These are phyloP conservation scores for Pteronura brasiliensis DNA, from an alignment of 2,113 vertebrate species.

Conservation along the genomic window DNA sequence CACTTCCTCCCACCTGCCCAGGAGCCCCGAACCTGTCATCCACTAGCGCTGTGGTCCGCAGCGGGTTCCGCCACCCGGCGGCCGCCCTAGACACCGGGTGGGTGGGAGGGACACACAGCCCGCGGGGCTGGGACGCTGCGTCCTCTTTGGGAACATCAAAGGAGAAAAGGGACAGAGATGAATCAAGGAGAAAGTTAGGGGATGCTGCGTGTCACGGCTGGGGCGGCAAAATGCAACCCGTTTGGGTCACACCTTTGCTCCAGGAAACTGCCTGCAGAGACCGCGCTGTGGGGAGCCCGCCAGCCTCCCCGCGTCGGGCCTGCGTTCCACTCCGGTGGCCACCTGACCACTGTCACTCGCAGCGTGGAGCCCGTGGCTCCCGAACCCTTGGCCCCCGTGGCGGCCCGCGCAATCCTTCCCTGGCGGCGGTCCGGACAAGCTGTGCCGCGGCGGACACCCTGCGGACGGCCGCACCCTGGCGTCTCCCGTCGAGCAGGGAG, in stretches of 20 bases:
- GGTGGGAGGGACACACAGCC: neutral
- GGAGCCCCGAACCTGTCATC: neutral
- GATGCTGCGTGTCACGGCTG: neutral
- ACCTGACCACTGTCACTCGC: neutral
- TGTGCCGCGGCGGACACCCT: fast-evolving
- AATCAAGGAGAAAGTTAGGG: neutral
- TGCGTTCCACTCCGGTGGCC: neutral
- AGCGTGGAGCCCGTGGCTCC: neutral
- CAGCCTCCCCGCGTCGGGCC: neutral
- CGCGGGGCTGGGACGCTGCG: neutral
- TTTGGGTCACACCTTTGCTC: neutral
- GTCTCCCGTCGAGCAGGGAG: conserved; percentile 46
- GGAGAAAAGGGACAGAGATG: neutral
- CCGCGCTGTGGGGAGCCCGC: neutral
- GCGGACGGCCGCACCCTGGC: neutral
- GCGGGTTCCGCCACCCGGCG: neutral
- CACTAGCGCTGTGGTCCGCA: neutral
- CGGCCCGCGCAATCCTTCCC: neutral
- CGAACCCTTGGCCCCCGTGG: neutral
- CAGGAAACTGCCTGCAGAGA: neutral
- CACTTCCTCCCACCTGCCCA: neutral
- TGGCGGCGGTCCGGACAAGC: neutral
- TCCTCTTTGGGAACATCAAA: neutral
- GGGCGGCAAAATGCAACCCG: neutral
- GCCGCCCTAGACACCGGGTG: neutral